phyloP scores from a whole-genome alignment of 2,888 invertebrate species.

The Acanthosepion pharaonis region DNA sequence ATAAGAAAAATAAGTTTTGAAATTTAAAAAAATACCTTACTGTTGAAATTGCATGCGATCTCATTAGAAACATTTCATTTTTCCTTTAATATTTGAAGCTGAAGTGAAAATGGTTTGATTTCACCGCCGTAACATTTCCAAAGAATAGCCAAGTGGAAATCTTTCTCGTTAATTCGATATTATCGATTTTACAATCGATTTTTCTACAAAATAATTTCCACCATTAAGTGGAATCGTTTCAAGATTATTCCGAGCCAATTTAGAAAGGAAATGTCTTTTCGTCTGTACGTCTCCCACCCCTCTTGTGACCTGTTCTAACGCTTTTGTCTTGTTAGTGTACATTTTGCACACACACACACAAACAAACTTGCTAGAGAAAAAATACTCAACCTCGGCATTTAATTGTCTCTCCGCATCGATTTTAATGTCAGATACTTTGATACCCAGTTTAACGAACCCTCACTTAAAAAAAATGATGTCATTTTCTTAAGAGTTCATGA shows the following conservation, averaged over 20 bases:
- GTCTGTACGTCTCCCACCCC: too few relatives aligned
- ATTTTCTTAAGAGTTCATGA: too few relatives aligned
- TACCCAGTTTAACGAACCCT: too few relatives aligned
- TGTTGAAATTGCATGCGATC: not conserved
- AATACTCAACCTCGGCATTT: too few relatives aligned
- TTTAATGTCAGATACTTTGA: too few relatives aligned
- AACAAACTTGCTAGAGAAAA: too few relatives aligned
- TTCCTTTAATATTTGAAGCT: not conserved
- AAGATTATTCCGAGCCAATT: not conserved
- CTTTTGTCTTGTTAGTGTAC: too few relatives aligned
- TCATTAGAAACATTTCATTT: not conserved
- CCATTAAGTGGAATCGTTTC: not conserved
- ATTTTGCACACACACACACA: too few relatives aligned
- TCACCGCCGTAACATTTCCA: not conserved
- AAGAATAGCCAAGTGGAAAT: not conserved
- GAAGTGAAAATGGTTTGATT: not conserved
- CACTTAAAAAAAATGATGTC: too few relatives aligned
- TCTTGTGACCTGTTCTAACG: too few relatives aligned
- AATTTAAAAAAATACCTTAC: not conserved
- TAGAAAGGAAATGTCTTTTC: not conserved
- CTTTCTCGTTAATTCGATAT: not conserved
- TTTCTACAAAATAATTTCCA: not conserved
- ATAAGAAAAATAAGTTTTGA: too few relatives aligned
- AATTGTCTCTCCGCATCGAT: too few relatives aligned
- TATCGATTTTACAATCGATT: constrained; percentile 33